Evolutionary conservation across 1,140 invertebrate species (phyloP), one percentile per base, ranked within the genome.

Genomic region (Lordiphosa stackelbergi): DNA sequence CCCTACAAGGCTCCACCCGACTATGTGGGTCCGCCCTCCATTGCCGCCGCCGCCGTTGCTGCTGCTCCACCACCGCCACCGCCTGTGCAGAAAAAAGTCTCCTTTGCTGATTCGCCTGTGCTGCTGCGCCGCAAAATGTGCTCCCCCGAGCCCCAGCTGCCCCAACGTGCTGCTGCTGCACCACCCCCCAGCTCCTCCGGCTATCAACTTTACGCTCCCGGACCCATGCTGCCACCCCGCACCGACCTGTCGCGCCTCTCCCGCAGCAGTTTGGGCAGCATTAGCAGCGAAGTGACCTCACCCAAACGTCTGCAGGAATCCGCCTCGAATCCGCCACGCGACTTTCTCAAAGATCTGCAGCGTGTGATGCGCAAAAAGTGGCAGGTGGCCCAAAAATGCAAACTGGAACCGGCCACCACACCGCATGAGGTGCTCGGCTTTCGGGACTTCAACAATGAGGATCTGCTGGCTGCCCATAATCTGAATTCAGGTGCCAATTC

Each of bases 301-400:
- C 94, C 94, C 0, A 94, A 93, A 66, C 94, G 94, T 60, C 88
- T 94, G 11, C 90, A 91, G 0, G 92, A 93, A 19, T 93, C 92
- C 0, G 90, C 90, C 28, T 92, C 91, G 53, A 93, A 95, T 71
- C 95, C 95, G 2, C 94, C 95, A 0, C 91, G 91, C 4, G 94
- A 95, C 41, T 97, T 97, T 72, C 88, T 97, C 6, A 93, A 93
- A 79, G 95, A 97, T 88, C 89, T 97, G 5, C 95, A 97, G 69
- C 89, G 95, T 42, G 95, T 97, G 0, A 97, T 97, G 94, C 91
- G 94, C 45, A 96, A 97, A 69, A 97, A 97, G 77, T 97, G 96
- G 95, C 95, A 96, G 84, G 95, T 96, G 1, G 95, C 95, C 0
- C 95, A 97, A 66, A 97, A 97, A 74, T 96, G 96, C 79, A 95